Base-by-base conservation (phyloP, 2,797 vertebrate genomes). In the Poeciliopsis paucimaculata region DNA sequence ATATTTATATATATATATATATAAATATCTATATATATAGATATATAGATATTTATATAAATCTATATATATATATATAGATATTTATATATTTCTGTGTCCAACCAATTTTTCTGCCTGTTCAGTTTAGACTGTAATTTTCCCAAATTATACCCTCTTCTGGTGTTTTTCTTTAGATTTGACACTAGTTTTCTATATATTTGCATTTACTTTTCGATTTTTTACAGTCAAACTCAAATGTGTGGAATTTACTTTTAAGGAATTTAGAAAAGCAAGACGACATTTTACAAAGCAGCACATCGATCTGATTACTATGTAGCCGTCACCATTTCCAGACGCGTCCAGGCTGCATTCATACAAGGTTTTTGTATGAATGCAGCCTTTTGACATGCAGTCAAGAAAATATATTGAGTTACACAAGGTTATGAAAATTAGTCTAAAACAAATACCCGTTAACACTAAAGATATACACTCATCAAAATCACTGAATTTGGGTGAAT, bases 71-170 rank as follows among this genome's bases (percentile, higher is more conserved):
- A 4, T 46, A 15, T 46, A 15, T 46, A 1, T 46, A 15, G n/a
- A n/a, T n/a, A n/a, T n/a, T n/a, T 46, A 15, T 46, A 46, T 43
- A 43, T 31, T 51, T 57, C 39, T 23, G 18, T 36, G 70, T 16
- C 47, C 15, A 13, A 13, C 39, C 55, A 39, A 64, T 53, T 45
- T 55, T 73, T 6, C 4, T 7, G 23, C 0, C 6, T 41, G 5
- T 71, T 73, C 46, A 72, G 62, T 81, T 80, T 53, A 20, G 43
- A 66, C 12, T 51, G 75, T 66, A 23, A 12, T 39, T 23, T 41
- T 66, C n/a, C 31, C 11, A 28, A 10, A 36, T 31, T 53, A 41
- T 45, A 5, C 47, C 43, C 13, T 31, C 15, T 12, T 75, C 15
- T 41, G 2, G 18, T 7, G 36, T 39, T 53, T 45, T 28, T 43